These are phyloP conservation scores for Pyralis farinalis DNA, from an alignment of 2,888 invertebrate genomes.

Conservation along the genomic window DNA sequence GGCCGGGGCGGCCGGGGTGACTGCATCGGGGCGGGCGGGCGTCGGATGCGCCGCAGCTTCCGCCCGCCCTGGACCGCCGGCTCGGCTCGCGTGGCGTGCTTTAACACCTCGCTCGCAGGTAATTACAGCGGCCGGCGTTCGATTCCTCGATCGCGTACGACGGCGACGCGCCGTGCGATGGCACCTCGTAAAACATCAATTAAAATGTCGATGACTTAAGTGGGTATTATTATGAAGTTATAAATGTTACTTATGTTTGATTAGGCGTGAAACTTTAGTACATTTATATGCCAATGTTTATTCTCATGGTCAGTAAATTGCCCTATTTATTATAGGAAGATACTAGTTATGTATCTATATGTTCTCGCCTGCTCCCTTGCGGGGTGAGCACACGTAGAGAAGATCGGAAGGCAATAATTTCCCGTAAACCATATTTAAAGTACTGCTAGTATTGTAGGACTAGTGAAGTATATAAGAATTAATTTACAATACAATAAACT, in stretches of 20 bases:
- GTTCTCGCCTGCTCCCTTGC: no score
- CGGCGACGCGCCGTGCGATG: not conserved
- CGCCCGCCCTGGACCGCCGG: conserved; percentile 57
- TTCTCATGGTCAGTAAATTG: no score
- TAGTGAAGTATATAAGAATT: no score
- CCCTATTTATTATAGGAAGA: no score
- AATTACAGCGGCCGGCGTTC: not conserved
- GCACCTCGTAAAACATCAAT: not conserved
- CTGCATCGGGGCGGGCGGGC: conserved; percentile 41
- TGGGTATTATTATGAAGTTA: not conserved
- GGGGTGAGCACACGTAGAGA: no score
- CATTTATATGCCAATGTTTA: no score
- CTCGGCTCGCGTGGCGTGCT: conserved; percentile 21
- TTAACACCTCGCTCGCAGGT: conserved; percentile 21
- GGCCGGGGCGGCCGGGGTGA: conserved; percentile 28
- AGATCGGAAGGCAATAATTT: no score
- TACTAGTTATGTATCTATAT: no score
- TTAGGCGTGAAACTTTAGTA: not conserved
- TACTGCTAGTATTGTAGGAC: no score
- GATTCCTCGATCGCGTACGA: not conserved
- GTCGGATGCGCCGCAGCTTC: conserved; percentile 72
- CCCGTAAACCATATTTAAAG: no score
- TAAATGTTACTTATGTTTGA: not conserved
- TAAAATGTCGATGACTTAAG: not conserved
- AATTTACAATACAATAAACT: no score